Conservation (phyloP, 2,113 vertebrate species). For the Nycticebus coucang region DNA sequence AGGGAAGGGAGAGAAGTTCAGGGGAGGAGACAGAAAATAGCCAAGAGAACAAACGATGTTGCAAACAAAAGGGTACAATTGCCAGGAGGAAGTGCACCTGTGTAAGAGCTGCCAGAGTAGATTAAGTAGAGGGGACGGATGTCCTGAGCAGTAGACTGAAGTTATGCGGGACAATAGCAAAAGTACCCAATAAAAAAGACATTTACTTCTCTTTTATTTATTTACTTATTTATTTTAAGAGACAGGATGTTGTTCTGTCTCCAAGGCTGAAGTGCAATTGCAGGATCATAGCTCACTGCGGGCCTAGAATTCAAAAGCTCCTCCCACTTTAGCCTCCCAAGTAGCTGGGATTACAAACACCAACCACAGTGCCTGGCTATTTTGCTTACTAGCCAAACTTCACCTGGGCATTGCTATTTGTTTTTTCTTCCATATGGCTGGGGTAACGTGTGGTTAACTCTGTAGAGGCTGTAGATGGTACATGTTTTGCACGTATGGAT, state of each 20-base stretch:
- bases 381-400: background rate
- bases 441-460: accelerated
- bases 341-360: no score
- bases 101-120: background rate
- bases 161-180: background rate
- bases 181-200: background rate
- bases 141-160: background rate
- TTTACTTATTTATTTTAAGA: no score
- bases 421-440: background rate
- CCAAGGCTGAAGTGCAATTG: no score
- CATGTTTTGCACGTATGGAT: background rate
- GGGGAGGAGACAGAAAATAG: background rate
- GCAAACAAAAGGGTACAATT: background rate
- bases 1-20: no score
- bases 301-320: no score
- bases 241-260: no score
- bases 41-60: background rate
- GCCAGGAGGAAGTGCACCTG: background rate
- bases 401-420: background rate
- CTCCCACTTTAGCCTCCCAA: no score
- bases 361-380: no score
- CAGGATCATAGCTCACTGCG: no score
- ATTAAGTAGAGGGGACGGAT: background rate
- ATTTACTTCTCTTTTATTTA: no score
- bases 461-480: background rate